Evolutionary conservation across 2,113 vertebrate genomes (phyloP).

Genomic region (Forbesichthys agassizii): DNA sequence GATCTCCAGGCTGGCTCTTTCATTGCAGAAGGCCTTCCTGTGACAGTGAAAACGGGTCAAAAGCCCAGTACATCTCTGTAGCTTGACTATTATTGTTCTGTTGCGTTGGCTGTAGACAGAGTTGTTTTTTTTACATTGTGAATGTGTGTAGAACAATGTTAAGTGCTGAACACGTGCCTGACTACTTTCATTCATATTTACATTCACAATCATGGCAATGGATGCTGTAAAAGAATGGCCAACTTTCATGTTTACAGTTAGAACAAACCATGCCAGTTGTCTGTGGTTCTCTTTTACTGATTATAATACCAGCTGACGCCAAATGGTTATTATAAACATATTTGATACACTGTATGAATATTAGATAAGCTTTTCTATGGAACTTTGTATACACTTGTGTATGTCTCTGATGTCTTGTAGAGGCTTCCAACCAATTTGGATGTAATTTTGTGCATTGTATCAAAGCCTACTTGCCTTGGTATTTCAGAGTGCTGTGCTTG

Average conservation of each 20-base stretch:
- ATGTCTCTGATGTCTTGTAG: constrained; percentile 42
- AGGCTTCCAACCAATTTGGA: constrained; percentile 25
- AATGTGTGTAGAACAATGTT: constrained; percentile 63
- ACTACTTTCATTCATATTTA: constrained; percentile 59
- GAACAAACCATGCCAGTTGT: constrained; percentile 38
- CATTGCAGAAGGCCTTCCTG: constrained; percentile 6
- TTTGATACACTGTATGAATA: constrained; percentile 59
- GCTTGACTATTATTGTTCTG: constrained; percentile 48
- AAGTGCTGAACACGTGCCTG: constrained; percentile 75
- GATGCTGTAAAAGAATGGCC: constrained; percentile 61
- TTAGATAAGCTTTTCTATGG: constrained; percentile 25
- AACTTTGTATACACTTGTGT: constrained; percentile 47
- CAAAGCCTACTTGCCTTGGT: constrained; percentile 69
- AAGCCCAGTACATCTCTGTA: constrained; percentile 69
- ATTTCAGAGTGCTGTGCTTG: constrained; percentile 63
- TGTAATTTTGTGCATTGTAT: constrained; percentile 51
- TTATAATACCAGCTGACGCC: constrained; percentile 76
- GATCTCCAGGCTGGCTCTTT: constrained; percentile 4
- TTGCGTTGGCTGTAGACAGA: constrained; percentile 64
- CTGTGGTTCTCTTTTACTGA: constrained; percentile 55
- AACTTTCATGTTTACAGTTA: constrained; percentile 64
- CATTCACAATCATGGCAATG: constrained; percentile 57
- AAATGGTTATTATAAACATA: constrained; percentile 58
- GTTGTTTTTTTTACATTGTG: constrained; percentile 64
- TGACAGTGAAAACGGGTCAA: constrained; percentile 37